Evolutionary conservation across 2,888 invertebrate species (phyloP).

Genomic region (Dastarcus helophoroides): DNA sequence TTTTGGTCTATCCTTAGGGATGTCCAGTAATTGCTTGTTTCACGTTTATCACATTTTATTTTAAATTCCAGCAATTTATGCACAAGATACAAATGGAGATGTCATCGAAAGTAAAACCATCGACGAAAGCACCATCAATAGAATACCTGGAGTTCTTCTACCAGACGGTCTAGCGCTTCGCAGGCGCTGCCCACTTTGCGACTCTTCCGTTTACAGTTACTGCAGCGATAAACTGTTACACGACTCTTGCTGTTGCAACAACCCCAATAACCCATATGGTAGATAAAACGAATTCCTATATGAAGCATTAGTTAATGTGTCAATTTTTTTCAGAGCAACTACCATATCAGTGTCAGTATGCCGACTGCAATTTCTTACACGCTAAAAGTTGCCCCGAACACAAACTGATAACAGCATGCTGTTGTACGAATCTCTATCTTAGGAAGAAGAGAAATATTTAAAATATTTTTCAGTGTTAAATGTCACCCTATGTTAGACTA

Average conservation of each 20-base stretch:
- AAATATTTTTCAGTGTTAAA: no score
- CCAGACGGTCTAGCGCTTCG: no score
- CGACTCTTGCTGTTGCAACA: conserved; percentile 64
- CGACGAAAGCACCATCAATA: no score
- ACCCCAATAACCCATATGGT: conserved; percentile 38
- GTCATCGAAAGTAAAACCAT: no score
- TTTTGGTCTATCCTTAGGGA: no score
- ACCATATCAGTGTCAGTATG: conserved; percentile 50
- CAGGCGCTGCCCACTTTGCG: conserved; percentile 56
- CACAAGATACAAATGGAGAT: no score
- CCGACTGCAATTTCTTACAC: conserved; percentile 61
- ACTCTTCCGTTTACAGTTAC: conserved; percentile 66
- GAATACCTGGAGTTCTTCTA: no score
- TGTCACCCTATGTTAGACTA: no score
- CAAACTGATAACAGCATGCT: conserved; percentile 59
- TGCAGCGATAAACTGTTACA: conserved; percentile 64
- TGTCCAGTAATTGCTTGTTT: no score
- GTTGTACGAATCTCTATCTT: conserved; percentile 39
- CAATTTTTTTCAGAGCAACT: conserved; percentile 40
- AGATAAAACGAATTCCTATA: conserved; percentile 15
- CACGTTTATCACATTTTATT: no score
- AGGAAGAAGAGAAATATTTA: background rate
- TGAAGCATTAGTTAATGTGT: conserved; percentile 2
- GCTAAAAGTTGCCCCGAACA: conserved; percentile 66
- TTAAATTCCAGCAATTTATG: no score